phyloP scores from a whole-genome alignment of 1,140 invertebrate genomes.

The Lordiphosa clarofinis region DNA sequence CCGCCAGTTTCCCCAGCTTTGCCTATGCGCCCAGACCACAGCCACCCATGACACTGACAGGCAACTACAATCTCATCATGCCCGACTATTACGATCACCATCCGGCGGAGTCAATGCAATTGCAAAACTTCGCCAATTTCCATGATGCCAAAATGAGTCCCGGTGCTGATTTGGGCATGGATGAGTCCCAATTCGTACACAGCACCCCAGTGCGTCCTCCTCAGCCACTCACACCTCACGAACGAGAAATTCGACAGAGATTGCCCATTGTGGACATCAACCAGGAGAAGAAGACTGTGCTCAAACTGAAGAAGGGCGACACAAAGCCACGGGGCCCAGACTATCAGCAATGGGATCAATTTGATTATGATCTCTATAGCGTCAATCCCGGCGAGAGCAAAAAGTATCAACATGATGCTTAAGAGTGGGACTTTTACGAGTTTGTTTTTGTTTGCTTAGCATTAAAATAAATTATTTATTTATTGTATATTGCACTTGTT shows the following conservation, averaged over 20 bases:
- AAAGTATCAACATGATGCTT: conserved; percentile 58
- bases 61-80: conserved; percentile 71
- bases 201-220: conserved; percentile 47
- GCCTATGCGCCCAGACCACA: conserved; percentile 54
- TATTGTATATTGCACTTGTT: conserved; percentile 54
- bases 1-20: conserved; percentile 35
- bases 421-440: conserved; percentile 16
- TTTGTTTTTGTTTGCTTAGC: conserved; percentile 55
- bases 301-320: conserved; percentile 62
- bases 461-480: conserved; percentile 74
- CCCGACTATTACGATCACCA: conserved; percentile 71
- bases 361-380: conserved; percentile 72
- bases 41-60: conserved; percentile 37
- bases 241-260: conserved; percentile 42
- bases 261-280: conserved; percentile 42
- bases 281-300: conserved; percentile 43
- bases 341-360: conserved; percentile 68
- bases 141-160: conserved; percentile 49
- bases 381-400: conserved; percentile 64
- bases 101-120: conserved; percentile 66
- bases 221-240: conserved; percentile 44
- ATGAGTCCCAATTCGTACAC: conserved; percentile 59
- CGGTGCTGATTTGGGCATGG: conserved; percentile 60
- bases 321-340: conserved; percentile 46
- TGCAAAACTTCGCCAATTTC: conserved; percentile 71